Conservation (phyloP, 2,797 vertebrate genomes). For the Geotrypetes seraphini region DNA sequence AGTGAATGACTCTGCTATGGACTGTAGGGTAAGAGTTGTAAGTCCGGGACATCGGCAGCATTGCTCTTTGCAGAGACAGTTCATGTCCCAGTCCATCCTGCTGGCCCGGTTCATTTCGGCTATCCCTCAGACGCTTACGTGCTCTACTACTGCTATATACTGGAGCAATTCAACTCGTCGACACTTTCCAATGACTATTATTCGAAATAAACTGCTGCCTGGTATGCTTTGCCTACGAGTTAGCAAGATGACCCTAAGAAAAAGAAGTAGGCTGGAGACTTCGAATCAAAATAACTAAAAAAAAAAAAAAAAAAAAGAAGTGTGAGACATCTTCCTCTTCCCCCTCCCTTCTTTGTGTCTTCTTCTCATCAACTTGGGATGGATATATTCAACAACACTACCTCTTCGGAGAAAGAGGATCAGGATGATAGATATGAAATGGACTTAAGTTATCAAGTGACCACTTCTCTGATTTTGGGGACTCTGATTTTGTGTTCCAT, state of each 20-base stretch:
- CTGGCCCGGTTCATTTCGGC: constrained; percentile 16
- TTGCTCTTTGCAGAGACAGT: neutral
- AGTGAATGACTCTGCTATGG: neutral
- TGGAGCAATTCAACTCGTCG: constrained; percentile 49
- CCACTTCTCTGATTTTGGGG: constrained; percentile 80
- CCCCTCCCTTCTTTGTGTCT: neutral
- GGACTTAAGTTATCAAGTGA: constrained; percentile 78
- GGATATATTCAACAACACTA: constrained; percentile 50
- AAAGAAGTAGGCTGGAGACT: constrained; percentile 26
- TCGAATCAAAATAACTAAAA: neutral
- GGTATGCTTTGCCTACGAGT: constrained; percentile 27
- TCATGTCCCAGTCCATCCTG: neutral
- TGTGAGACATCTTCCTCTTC: neutral
- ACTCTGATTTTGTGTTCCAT: constrained; percentile 85
- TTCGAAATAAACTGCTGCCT: constrained; percentile 35
- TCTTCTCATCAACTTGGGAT: neutral
- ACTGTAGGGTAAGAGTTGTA: neutral
- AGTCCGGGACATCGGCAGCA: neutral
- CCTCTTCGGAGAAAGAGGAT: constrained; percentile 42
- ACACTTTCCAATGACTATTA: constrained; percentile 53
- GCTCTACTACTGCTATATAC: constrained; percentile 59
- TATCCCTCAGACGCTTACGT: constrained; percentile 61
- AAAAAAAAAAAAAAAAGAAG: constrained; percentile 44
- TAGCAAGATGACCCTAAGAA: constrained; percentile 56
- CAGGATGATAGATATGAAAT: constrained; percentile 45